Percentiles rank a stretch among this genome's conserved stretches.
These are phyloP conservation scores for Maniola jurtina DNA, from an alignment of 1,140 invertebrate genomes.

Conservation along the genomic window DNA sequence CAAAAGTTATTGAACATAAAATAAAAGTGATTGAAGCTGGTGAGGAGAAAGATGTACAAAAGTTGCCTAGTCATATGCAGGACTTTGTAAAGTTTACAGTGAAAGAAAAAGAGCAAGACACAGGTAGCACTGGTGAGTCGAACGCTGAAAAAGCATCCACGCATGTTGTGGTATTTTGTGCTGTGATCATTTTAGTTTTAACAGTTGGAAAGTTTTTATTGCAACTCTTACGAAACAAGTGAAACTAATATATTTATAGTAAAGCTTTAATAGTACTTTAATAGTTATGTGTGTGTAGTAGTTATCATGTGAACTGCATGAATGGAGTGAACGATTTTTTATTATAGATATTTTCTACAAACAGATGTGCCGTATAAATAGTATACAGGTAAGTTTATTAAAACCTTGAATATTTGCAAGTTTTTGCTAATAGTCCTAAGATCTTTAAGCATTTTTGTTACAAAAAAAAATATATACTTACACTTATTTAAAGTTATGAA, in stretches of 20 bases:
- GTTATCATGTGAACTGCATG: slow-evolving; percentile 22
- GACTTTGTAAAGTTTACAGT: slow-evolving; percentile 84
- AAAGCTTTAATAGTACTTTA: slow-evolving; percentile 4
- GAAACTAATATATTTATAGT: slow-evolving; percentile 19
- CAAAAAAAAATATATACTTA: too few relatives aligned
- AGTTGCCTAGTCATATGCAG: slow-evolving; percentile 85
- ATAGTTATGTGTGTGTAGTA: slow-evolving; percentile 20
- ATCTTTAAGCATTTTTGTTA: too few relatives aligned
- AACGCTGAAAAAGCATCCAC: slow-evolving; percentile 51
- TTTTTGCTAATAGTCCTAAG: too few relatives aligned
- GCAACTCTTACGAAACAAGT: slow-evolving; percentile 55
- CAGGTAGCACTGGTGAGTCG: slow-evolving; percentile 66
- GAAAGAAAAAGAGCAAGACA: slow-evolving; percentile 78
- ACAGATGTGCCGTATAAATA: not conserved
- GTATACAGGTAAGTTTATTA: slow-evolving; percentile 7
- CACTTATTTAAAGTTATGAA: too few relatives aligned
- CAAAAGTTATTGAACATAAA: slow-evolving; percentile 77
- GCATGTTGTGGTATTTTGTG: slow-evolving; percentile 74
- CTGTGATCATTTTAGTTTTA: slow-evolving; percentile 70
- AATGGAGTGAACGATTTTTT: slow-evolving; percentile 4
- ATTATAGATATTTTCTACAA: not conserved
- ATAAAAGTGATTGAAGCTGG: slow-evolving; percentile 81
- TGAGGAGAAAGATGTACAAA: slow-evolving; percentile 80
- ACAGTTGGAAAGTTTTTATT: slow-evolving; percentile 66
- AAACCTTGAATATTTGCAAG: too few relatives aligned